Evolutionary conservation across 2,888 invertebrate genomes (phyloP).

Genomic region (Ypsolopha sequella): DNA sequence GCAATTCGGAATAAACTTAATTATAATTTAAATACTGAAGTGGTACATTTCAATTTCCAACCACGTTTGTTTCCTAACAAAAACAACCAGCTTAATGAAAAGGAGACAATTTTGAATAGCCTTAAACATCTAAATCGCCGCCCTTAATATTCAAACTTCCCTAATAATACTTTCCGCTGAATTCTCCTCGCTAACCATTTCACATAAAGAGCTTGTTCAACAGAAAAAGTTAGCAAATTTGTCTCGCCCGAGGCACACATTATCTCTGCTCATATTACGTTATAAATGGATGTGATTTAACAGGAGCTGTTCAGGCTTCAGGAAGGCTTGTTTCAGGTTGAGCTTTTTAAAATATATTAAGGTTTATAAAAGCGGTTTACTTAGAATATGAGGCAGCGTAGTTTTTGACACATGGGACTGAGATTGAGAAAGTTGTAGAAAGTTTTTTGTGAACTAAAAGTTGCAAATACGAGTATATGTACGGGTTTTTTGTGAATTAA

Average conservation of each 20-base stretch:
- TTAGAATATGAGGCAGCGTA: no score
- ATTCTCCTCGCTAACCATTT: constrained; percentile 33
- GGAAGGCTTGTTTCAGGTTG: constrained; percentile 17
- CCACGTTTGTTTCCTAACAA: neutral
- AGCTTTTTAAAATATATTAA: neutral
- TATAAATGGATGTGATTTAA: constrained; percentile 40
- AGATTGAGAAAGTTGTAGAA: no score
- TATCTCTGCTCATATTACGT: constrained; percentile 41
- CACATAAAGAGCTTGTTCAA: constrained; percentile 42
- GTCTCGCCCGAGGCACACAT: constrained; percentile 41
- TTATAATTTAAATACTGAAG: no score
- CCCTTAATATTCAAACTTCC: constrained; percentile 30
- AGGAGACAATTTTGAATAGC: constrained; percentile 3
- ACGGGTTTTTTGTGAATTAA: no score
- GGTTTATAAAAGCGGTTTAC: neutral
- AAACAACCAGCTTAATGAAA: neutral
- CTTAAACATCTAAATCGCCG: constrained; percentile 14
- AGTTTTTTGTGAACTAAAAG: no score
- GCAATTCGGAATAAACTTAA: no score
- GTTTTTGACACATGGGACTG: no score
- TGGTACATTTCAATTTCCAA: no score
- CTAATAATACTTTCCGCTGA: constrained; percentile 34
- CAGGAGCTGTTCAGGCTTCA: constrained; percentile 21
- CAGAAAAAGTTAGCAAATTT: constrained; percentile 46
- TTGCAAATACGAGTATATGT: no score